phyloP scores from a whole-genome alignment of 2,888 invertebrate genomes.

The Acrobasis suavella region DNA sequence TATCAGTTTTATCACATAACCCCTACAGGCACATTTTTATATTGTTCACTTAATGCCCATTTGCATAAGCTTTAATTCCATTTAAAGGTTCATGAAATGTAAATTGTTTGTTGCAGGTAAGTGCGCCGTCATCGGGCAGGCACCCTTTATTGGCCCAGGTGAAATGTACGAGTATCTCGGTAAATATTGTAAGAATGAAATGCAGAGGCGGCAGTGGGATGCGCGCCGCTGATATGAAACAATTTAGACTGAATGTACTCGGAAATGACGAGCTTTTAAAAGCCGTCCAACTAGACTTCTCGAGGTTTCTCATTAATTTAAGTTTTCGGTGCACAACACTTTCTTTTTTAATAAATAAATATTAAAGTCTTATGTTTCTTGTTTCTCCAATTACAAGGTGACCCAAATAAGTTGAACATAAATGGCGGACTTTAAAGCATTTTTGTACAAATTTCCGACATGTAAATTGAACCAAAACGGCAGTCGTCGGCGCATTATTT shows the following conservation, averaged over 20 bases:
- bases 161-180: constrained; percentile 26
- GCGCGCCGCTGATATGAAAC: constrained; percentile 24
- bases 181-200: constrained; percentile 35
- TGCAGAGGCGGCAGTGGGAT: constrained; percentile 32
- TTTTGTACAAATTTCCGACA: too few relatives aligned
- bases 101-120: constrained; percentile 35
- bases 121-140: constrained; percentile 24
- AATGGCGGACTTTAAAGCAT: too few relatives aligned
- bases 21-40: constrained; percentile 22
- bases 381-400: too few relatives aligned
- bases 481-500: too few relatives aligned
- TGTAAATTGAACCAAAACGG: too few relatives aligned
- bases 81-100: constrained; percentile 29
- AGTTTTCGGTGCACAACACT: not conserved
- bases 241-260: too few relatives aligned
- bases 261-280: too few relatives aligned
- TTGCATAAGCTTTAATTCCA: constrained; percentile 30
- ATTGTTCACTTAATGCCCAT: constrained; percentile 23
- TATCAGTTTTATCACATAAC: not conserved
- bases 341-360: not conserved
- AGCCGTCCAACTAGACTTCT: too few relatives aligned
- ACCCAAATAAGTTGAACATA: too few relatives aligned
- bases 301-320: too few relatives aligned
- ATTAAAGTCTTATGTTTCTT: too few relatives aligned
- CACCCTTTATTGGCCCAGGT: constrained; percentile 25